Evolutionary conservation across 2,888 invertebrate species (phyloP).

Genomic region (Xestia xanthographa): DNA sequence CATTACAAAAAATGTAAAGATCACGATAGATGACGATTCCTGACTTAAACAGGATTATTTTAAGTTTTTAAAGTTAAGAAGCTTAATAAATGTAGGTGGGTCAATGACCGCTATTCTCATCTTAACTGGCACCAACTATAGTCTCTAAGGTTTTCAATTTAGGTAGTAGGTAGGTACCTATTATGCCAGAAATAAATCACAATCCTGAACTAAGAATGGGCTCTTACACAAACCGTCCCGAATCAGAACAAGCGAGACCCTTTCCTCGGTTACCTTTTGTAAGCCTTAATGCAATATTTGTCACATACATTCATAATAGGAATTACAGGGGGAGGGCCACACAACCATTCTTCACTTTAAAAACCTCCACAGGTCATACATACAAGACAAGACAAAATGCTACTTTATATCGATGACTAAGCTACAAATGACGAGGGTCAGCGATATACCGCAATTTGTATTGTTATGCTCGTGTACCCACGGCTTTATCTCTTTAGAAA

Average conservation of each 20-base stretch:
- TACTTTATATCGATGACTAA: constrained; percentile 65
- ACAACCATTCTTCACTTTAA: constrained; percentile 35
- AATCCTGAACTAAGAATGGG: background rate
- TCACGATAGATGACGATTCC: too few species aligned
- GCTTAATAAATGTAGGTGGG: too few species aligned
- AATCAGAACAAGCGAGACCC: constrained; percentile 13
- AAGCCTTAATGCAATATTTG: constrained; percentile 14
- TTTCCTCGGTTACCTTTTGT: constrained; percentile 28
- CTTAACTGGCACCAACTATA: too few species aligned
- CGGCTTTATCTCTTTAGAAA: constrained; percentile 68
- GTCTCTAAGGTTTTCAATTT: background rate
- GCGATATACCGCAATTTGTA: constrained; percentile 63
- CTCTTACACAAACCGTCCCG: constrained; percentile 18
- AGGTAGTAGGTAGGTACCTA: background rate
- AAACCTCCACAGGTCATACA: constrained; percentile 19
- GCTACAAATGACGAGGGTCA: constrained; percentile 68
- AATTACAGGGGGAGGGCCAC: constrained; percentile 8
- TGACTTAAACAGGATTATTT: too few species aligned
- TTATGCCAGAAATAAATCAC: constrained; percentile 15
- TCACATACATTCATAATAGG: constrained; percentile 2
- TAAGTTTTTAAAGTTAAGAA: too few species aligned
- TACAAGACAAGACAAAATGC: constrained; percentile 62
- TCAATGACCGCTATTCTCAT: too few species aligned
- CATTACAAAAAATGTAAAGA: too few species aligned
- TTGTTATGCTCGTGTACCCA: constrained; percentile 54